Base-by-base conservation (phyloP, 2,888 invertebrate genomes). In the Augochlorella aurata region DNA sequence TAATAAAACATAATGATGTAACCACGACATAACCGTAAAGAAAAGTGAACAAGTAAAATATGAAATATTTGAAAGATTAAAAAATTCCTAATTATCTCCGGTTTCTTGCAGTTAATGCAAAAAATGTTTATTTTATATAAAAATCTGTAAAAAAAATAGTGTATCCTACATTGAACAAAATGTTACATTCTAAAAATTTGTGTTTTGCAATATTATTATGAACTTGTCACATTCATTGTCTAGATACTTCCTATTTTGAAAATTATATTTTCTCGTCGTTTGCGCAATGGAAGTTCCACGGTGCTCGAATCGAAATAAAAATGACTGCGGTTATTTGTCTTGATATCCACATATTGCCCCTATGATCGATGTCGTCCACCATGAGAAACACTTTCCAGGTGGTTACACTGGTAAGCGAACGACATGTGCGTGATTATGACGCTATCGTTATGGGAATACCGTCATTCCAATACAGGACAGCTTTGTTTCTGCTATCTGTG, bases 391-490 rank as follows among this genome's bases (percentile, higher is more conserved):
- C 83, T 89, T 85, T 86, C 91, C 93, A 93, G 92, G 92, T 93
- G 92, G 89, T 87, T 88, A 79, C 79, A 81, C 85, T 85, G 82
- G 81, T 63, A 82, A 83, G 73, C 77, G 76, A 87, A 84, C 89
- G 90, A 90, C 93, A 92, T 92, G 90, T 90, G 89, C 87, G 85
- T 89, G 90, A 92, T 92, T 91, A 89, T 85, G 84, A 86, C 84
- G 84, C 85, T 91, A 92, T 91, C 91, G 89, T 88, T 92, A 90
- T 93, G 93, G 92, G 93, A 93, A 93, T 88, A 79, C 84, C 81
- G 75, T 82, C 81, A 85, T 89, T 89, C 84, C 83, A 82, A 87
- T 82, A 73, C 68, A 69, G 24, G 21, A n/a, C 54, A 44, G 14
- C 44, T 67, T 73, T 74, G 73, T 38, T 74, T 65, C n/a, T 63